Percentiles rank a stretch among this genome's conserved stretches.
Evolutionary conservation across 2,797 vertebrate species (phyloP).

Genomic region (Eidolon dupreanum): DNA sequence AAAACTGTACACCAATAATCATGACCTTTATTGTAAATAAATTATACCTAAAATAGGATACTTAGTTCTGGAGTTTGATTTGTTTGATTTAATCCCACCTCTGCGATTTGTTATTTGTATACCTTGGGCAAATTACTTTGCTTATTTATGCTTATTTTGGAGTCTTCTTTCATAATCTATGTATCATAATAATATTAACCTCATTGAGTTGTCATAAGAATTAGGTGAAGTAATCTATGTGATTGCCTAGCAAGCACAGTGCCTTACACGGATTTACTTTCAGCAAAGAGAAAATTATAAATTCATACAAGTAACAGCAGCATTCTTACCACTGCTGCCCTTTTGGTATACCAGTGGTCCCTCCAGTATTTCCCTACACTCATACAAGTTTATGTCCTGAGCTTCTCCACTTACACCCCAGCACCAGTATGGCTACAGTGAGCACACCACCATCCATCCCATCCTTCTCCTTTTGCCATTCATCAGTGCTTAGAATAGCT

Average conservation of each 20-base stretch:
- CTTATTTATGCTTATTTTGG: neutral
- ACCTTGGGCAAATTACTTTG: slow-evolving; percentile 19
- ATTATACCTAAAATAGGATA: neutral
- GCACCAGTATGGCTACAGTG: neutral
- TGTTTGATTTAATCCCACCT: neutral
- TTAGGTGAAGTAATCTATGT: neutral
- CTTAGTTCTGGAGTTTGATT: neutral
- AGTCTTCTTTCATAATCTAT: neutral
- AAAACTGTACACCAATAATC: neutral
- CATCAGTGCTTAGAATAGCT: slow-evolving; percentile 10
- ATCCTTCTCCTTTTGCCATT: neutral
- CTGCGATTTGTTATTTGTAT: neutral
- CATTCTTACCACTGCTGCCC: neutral
- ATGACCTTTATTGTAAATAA: neutral
- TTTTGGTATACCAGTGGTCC: neutral
- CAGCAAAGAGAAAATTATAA: neutral
- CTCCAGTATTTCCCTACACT: neutral
- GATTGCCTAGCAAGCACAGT: neutral
- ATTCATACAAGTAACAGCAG: neutral
- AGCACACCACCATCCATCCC: neutral
- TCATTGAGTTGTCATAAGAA: neutral
- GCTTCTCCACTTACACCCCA: neutral
- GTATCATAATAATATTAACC: neutral
- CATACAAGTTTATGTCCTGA: neutral
- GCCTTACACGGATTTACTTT: neutral